Evolutionary conservation across 2,797 vertebrate species (phyloP), one percentile per base, ranked within the genome.

Genomic region (Dendrocincla fuliginosa): DNA sequence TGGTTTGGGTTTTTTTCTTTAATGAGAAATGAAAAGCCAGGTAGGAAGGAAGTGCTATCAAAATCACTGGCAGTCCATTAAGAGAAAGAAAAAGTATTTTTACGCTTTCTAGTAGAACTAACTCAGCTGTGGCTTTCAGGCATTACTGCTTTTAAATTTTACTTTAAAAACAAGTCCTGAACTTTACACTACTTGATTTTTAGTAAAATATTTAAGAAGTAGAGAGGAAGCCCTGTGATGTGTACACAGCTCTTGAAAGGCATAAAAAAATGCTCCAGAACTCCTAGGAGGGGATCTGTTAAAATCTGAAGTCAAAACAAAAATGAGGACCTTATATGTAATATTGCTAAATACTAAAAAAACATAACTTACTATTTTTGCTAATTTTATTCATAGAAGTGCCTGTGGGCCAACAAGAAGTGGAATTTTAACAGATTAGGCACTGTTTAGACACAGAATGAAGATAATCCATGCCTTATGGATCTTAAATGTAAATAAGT

Each of bases 301-400:
- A 87, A 89, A 86, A 77, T 81, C 33, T 41, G 57, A 80, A 90
- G 25, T 67, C 56, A 77, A 82, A 95, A 79, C 8, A 59, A 90
- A 93, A 75, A 82, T 89, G 23, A 71, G 33, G 28, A 73, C 32
- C 11, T 30, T 95, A 25, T 61, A 39, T 44, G 10, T 87, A 74
- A 89, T 44, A 13, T 33, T 87, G 60, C 41, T 95, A 67, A 80
- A 95, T 96, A 83, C 19, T 64, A 87, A 73, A 69, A 69, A 81
- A 49, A 20, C 13, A 42, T 42, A 57, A 64, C 73, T 68, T 25
- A 84, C 13, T 91, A 15, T n/a, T 83, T 96, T 92, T 83, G 53
- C 24, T 41, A 46, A 9, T 68, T 94, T 80, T 84, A 50, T 64
- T 74, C 30, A 60, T n/a, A 55, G 47, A 16, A 74, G 44, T n/a